These are phyloP conservation scores for Drosophila leonis DNA, from an alignment of 2,888 invertebrate genomes.

Conservation along the genomic window DNA sequence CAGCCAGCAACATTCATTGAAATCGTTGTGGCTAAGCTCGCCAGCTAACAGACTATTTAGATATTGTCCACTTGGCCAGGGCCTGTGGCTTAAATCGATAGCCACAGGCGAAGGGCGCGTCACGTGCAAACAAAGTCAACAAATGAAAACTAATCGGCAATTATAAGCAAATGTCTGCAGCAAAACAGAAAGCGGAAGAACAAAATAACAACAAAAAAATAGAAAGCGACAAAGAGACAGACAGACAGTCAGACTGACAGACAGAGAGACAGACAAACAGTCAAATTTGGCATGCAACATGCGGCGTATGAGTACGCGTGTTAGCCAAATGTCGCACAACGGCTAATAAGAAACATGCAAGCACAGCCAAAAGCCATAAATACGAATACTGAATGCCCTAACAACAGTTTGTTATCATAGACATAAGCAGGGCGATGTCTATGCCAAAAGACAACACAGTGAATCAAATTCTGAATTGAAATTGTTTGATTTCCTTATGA, in stretches of 20 bases:
- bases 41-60: constrained; percentile 11
- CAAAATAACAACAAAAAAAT: not conserved
- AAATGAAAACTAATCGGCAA: constrained; percentile 81
- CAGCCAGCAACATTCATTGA: constrained; percentile 28
- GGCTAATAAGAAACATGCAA: constrained; percentile 24
- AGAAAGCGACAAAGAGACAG: not conserved
- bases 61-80: constrained; percentile 9
- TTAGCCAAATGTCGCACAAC: constrained; percentile 32
- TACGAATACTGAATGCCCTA: constrained; percentile 22
- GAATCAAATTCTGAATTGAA: not conserved
- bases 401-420: not conserved
- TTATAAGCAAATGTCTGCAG: constrained; percentile 67
- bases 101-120: constrained; percentile 22
- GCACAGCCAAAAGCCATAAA: not conserved
- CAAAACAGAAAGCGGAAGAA: constrained; percentile 13
- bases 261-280: constrained; percentile 3
- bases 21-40: constrained; percentile 17
- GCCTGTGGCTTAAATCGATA: constrained; percentile 30
- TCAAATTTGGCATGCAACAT: constrained; percentile 51
- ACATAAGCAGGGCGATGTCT: not conserved
- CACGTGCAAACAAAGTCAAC: constrained; percentile 69
- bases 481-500: not conserved
- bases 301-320: constrained; percentile 57
- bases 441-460: not conserved
- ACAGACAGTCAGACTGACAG: constrained; percentile 3